Conservation (phyloP, 2,113 vertebrate genomes). For the Melozone crissalis region DNA sequence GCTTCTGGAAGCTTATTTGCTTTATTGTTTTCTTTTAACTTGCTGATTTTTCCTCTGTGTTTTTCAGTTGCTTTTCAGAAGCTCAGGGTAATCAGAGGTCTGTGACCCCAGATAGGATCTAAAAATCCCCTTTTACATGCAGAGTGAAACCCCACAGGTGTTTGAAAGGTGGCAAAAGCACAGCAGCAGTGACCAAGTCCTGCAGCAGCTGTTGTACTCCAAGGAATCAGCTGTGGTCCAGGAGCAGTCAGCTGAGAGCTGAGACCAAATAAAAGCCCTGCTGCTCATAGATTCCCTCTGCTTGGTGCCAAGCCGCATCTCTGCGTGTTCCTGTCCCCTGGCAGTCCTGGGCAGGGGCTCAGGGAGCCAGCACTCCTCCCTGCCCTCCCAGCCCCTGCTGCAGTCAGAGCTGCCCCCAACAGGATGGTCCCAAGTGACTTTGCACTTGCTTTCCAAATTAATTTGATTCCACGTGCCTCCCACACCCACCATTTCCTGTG, state of each 20-base stretch:
- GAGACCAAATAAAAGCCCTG: not conserved
- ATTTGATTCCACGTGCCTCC: not conserved
- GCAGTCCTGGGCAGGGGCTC: not conserved
- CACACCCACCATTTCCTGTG: not conserved
- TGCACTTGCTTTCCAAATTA: not conserved
- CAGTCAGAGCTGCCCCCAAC: not conserved
- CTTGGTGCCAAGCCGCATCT: not conserved
- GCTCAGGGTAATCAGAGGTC: not conserved
- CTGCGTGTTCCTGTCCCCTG: fast-evolving
- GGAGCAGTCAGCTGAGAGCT: not conserved
- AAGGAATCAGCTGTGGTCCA: not conserved
- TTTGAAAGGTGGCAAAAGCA: not conserved
- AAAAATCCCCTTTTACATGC: not conserved
- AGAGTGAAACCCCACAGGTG: fast-evolving
- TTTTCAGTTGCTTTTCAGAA: not conserved
- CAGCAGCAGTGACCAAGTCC: not conserved
- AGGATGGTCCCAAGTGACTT: not conserved
- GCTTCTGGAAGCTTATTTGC: not conserved
- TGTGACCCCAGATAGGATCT: not conserved
- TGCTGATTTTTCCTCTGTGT: not conserved
- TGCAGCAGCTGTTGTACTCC: not conserved
- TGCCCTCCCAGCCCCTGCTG: not conserved
- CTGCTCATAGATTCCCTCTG: fast-evolving
- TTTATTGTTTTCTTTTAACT: not conserved
- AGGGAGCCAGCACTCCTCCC: not conserved